These are phyloP conservation scores for Drosophila biarmipes DNA, from an alignment of 1,140 invertebrate genomes.

Conservation along the genomic window DNA sequence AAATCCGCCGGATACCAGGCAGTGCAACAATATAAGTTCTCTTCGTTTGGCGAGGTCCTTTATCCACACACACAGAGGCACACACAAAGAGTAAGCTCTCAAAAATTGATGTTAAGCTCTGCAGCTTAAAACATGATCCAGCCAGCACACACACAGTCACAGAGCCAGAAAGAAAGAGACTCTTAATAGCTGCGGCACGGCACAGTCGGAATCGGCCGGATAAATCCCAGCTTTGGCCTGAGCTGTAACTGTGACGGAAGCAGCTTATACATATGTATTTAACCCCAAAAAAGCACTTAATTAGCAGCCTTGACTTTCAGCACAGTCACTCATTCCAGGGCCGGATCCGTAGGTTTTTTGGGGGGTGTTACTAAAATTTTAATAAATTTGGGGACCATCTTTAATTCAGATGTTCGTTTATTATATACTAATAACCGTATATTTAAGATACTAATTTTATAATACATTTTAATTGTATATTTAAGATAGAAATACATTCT, in stretches of 20 bases:
- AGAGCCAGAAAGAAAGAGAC: conserved; percentile 27
- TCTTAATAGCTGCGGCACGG: conserved; percentile 58
- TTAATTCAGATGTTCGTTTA: neutral
- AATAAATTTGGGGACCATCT: too few relatives aligned
- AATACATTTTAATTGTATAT: too few relatives aligned
- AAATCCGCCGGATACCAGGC: conserved; percentile 25
- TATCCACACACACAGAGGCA: neutral
- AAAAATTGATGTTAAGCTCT: conserved; percentile 76
- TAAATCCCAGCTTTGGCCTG: conserved; percentile 38
- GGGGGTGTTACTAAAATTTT: too few relatives aligned
- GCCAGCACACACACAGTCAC: conserved; percentile 29
- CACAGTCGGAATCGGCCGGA: conserved; percentile 40
- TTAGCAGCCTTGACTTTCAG: conserved; percentile 79
- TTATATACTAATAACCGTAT: too few relatives aligned
- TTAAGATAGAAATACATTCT: neutral
- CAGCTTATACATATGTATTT: conserved; percentile 52
- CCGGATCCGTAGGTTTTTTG: neutral
- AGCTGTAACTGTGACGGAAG: conserved; percentile 38
- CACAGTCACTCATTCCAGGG: conserved; percentile 9
- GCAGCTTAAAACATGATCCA: conserved; percentile 66
- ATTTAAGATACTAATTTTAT: neutral
- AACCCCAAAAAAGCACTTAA: conserved; percentile 74
- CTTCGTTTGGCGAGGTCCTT: neutral
- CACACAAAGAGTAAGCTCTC: conserved; percentile 67
- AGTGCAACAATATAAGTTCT: conserved; percentile 46